A percentile compares a stretch with the other conserved stretches of the same genome.
Evolutionary conservation across 2,797 vertebrate species (phyloP).

Genomic region (Protosalanx chinensis): DNA sequence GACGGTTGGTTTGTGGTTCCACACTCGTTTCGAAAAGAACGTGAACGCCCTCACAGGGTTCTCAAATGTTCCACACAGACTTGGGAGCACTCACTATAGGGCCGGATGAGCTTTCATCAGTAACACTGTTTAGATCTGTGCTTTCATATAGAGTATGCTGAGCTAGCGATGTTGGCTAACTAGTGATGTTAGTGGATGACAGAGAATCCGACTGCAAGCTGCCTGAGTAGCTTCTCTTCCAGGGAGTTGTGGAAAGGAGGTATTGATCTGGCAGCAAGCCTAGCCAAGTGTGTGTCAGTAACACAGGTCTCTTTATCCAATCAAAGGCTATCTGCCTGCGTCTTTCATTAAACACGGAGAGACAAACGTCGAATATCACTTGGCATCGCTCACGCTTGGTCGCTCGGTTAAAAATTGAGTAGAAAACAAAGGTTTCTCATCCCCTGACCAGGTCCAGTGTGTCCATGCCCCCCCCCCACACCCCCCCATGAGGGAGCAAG

Average conservation of each 20-base stretch:
- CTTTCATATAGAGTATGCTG: too few species aligned
- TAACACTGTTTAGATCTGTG: too few species aligned
- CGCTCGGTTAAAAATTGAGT: background rate
- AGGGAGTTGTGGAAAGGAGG: background rate
- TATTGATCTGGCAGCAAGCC: conserved; percentile 5
- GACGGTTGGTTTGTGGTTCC: conserved; percentile 60
- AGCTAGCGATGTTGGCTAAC: too few species aligned
- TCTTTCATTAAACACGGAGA: too few species aligned
- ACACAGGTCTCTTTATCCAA: background rate
- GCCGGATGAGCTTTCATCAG: too few species aligned
- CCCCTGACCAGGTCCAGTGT: background rate
- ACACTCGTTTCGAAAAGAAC: conserved; percentile 57
- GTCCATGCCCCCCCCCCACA: background rate
- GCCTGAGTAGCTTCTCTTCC: background rate
- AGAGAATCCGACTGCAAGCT: too few species aligned
- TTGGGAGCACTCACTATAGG: background rate
- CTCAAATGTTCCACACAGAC: background rate
- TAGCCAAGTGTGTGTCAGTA: background rate
- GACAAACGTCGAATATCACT: background rate
- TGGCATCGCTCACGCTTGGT: background rate
- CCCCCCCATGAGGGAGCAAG: background rate
- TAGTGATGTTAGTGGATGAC: too few species aligned
- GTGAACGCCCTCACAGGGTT: conserved; percentile 31
- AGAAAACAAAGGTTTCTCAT: too few species aligned
- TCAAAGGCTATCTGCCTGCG: background rate